Base-by-base conservation (phyloP, 2,797 vertebrate genomes). In the Halcyon badia region DNA sequence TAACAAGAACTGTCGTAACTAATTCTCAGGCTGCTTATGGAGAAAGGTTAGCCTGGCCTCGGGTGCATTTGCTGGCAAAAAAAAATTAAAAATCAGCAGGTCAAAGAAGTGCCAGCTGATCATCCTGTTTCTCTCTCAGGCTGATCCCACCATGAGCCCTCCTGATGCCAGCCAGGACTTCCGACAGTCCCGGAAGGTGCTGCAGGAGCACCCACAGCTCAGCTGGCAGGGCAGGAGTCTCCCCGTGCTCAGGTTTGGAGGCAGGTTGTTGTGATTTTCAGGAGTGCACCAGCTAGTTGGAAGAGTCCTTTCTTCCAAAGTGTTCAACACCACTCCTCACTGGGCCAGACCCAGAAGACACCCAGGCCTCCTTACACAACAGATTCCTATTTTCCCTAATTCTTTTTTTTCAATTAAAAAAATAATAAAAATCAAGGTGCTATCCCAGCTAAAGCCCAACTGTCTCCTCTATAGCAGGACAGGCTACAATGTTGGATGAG, bases 131-230 rank as follows among this genome's bases (percentile, higher is more conserved):
- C 3, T 11, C 26, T 5, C 62, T 25, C 31, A 13, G 28, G 35
- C 22, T 24, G 24, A 17, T 24, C 73, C n/a, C 56, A 35, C 18
- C 35, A 5, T 0, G 2, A 18, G 5, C 39, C 57, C 17, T 21
- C 18, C 0, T 1, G 33, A 46, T 71, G 39, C 44, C 46, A 11
- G 9, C 20, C 65, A 20, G 31, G 22, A 39, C 6, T 5, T 21
- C 11, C 3, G 6, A 28, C 28, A 25, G 44, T n/a, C n/a, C 16
- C 6, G 0, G 28, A 1, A 4, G 1, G 5, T 1, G 33, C 20
- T 6, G 7, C 37, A 3, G 0, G 3, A 10, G 4, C 35, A 12
- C 41, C 33, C 54, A 2, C 19, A 9, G 5, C 51, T 9, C 54
- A 3, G 20, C 28, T n/a, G 3, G 17, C 3, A 1, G 1, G 1